Percentiles rank a stretch among this genome's conserved stretches.
Evolutionary conservation across 2,113 vertebrate genomes (phyloP).

Genomic region (Meleagris gallopavo): DNA sequence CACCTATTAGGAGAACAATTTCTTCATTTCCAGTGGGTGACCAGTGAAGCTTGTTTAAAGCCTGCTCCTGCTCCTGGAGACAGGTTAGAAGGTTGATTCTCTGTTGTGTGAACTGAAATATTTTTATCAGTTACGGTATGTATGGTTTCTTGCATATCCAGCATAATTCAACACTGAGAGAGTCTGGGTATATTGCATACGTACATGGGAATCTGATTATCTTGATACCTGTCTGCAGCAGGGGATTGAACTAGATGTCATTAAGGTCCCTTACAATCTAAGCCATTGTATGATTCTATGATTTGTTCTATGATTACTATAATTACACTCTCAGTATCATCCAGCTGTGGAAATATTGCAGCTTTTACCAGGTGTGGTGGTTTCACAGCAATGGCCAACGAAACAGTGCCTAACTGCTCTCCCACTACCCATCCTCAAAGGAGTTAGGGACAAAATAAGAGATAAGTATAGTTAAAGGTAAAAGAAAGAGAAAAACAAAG

Average conservation of each 20-base stretch:
- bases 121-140: neutral
- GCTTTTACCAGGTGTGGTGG: neutral
- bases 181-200: neutral
- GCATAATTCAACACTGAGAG: neutral
- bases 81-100: fast-evolving
- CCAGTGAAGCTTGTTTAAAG: neutral
- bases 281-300: neutral
- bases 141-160: neutral
- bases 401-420: neutral
- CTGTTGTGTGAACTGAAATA: fast-evolving
- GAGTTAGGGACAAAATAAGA: neutral
- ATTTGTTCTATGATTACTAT: neutral
- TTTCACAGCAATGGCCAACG: neutral
- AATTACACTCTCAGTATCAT: neutral
- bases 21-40: neutral
- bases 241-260: neutral
- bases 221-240: neutral
- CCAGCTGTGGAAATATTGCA: neutral
- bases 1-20: neutral
- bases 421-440: neutral
- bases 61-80: neutral
- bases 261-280: neutral
- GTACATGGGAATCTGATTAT: neutral
- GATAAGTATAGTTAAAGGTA: neutral
- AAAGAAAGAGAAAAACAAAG: neutral